Evolutionary conservation across 2,888 invertebrate genomes (phyloP), one percentile per base, ranked within the genome.

Genomic region (Drosophila gaucha): DNA sequence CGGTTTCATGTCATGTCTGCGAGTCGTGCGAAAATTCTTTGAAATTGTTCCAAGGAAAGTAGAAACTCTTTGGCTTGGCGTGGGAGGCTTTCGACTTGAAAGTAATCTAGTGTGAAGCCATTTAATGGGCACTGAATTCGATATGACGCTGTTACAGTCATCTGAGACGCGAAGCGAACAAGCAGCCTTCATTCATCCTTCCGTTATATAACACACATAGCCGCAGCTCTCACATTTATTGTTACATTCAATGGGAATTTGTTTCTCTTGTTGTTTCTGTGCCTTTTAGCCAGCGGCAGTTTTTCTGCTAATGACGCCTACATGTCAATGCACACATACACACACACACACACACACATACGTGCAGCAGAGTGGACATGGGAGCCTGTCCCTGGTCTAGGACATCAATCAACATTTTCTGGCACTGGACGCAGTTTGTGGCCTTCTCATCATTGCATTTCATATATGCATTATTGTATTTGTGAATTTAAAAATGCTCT

Each of bases 381-480:
- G n/a, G 36, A 16, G 9, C 28, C 28, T 28, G 28, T 28, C 28
- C 26, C 88, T 92, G 94, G 0, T 97, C 96, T 10, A 59, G 59
- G 44, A 62, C 76, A 76, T 76, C 73, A 76, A 67, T 77, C 64
- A 72, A 76, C 57, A 62, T 44, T 31, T n/a, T n/a, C 36, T n/a
- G 39, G 35, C 57, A 51, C 31, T 50, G 54, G 62, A 36, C 30
- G 22, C 62, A 9, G 16, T 46, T 39, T n/a, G n/a, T n/a, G n/a
- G n/a, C n/a, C n/a, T n/a, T n/a, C n/a, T n/a, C n/a, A n/a, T n/a
- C n/a, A n/a, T n/a, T n/a, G n/a, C n/a, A n/a, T n/a, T n/a, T n/a
- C n/a, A n/a, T n/a, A n/a, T n/a, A n/a, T n/a, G n/a, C n/a, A n/a
- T n/a, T n/a, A n/a, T n/a, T n/a, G n/a, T n/a, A n/a, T n/a, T n/a